Percentiles rank a stretch among this genome's conserved stretches.
phyloP scores from a whole-genome alignment of 2,888 invertebrate genomes.

The Lymantria monacha region DNA sequence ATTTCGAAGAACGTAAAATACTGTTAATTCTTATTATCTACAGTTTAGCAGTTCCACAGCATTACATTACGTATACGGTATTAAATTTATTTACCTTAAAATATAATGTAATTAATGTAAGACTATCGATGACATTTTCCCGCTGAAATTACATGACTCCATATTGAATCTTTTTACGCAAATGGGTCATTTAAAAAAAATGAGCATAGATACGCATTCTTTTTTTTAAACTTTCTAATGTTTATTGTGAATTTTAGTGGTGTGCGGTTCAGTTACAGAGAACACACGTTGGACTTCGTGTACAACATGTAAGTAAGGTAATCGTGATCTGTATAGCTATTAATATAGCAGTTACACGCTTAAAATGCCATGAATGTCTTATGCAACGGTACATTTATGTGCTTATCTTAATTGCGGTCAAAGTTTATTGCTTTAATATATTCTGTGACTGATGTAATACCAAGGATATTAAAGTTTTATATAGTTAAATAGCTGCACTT shows the following conservation, averaged over 20 bases:
- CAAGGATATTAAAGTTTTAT: background rate
- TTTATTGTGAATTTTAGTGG: slow-evolving; percentile 53
- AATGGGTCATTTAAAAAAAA: too few species aligned
- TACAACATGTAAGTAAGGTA: slow-evolving; percentile 51
- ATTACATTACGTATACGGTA: too few species aligned
- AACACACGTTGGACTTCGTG: background rate
- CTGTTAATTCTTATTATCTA: too few species aligned
- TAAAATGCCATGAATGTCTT: slow-evolving; percentile 43
- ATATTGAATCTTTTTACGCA: too few species aligned
- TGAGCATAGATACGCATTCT: slow-evolving; percentile 16
- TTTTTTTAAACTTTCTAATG: slow-evolving; percentile 56
- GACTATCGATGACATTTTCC: too few species aligned
- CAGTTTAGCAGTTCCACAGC: too few species aligned
- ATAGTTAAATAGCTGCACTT: too few species aligned
- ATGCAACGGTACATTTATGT: slow-evolving; percentile 18
- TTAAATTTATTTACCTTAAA: too few species aligned
- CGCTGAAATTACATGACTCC: too few species aligned
- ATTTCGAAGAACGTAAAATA: too few species aligned
- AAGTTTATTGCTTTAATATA: slow-evolving; percentile 17
- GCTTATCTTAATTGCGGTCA: slow-evolving; percentile 13
- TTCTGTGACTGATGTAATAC: slow-evolving; percentile 15
- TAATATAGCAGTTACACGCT: slow-evolving; percentile 41
- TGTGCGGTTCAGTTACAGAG: slow-evolving; percentile 9
- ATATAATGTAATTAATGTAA: too few species aligned
- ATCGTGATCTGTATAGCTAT: slow-evolving; percentile 58